phyloP scores from a whole-genome alignment of 2,888 invertebrate species.

The Synergus itoensis region DNA sequence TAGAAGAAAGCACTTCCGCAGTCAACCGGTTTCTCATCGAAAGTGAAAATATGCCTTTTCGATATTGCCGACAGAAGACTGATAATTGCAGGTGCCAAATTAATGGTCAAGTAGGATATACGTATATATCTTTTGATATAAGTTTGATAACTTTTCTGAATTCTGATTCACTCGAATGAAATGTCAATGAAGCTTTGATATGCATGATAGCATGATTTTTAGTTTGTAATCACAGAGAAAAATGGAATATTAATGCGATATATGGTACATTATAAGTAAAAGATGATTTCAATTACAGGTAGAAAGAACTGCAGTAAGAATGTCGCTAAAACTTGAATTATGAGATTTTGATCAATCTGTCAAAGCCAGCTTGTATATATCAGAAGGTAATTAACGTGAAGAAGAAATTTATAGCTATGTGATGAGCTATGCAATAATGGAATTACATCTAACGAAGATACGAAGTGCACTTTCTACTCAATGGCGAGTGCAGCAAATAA shows the following conservation, averaged over 20 bases:
- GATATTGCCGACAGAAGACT: not conserved
- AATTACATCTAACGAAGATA: constrained; percentile 18
- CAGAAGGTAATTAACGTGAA: constrained; percentile 6
- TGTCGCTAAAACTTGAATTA: no score
- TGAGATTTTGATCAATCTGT: not conserved
- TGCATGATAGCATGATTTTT: not conserved
- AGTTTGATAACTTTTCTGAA: not conserved
- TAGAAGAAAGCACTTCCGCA: constrained; percentile 40
- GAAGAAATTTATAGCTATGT: not conserved
- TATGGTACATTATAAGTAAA: no score
- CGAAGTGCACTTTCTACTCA: constrained; percentile 28
- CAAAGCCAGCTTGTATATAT: not conserved
- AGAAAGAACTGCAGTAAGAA: no score
- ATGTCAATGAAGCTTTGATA: not conserved
- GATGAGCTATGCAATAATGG: constrained; percentile 11
- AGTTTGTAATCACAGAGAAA: not conserved
- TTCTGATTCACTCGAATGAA: not conserved
- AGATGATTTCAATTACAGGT: no score
- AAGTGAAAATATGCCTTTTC: constrained; percentile 34
- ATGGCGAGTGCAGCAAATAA: constrained; percentile 44
- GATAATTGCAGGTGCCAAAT: not conserved
- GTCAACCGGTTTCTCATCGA: constrained; percentile 38
- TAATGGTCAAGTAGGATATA: not conserved
- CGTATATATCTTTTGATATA: not conserved
- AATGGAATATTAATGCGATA: not conserved